A percentile compares a stretch with the other conserved stretches of the same genome.
Conservation (phyloP, 1,140 invertebrate genomes). For the Platyscapa corneri region DNA sequence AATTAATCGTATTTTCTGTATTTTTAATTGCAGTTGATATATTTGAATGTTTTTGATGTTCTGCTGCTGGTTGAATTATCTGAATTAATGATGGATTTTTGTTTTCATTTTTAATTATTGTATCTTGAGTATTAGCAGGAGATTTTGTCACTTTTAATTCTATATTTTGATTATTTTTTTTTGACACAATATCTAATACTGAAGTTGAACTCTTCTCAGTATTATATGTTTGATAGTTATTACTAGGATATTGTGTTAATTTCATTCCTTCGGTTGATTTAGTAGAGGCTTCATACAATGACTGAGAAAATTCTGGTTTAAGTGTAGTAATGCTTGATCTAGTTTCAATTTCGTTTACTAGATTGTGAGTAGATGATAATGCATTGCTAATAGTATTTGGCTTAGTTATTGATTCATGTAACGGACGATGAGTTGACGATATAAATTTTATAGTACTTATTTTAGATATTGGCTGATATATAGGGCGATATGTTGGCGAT, state of each 20-base stretch:
- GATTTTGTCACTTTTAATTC: background rate
- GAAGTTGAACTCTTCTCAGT: background rate
- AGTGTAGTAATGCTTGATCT: background rate
- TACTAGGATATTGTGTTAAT: background rate
- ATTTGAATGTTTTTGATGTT: background rate
- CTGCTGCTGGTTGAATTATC: background rate
- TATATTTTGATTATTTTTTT: background rate
- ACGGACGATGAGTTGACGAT: background rate
- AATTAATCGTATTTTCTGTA: background rate
- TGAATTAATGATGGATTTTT: background rate
- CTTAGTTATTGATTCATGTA: conserved; percentile 21
- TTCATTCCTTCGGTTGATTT: background rate
- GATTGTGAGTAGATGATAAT: background rate
- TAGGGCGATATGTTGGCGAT: background rate
- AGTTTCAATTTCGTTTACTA: background rate
- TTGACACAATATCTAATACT: background rate
- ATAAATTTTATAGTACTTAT: background rate
- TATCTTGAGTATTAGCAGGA: background rate
- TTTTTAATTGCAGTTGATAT: background rate
- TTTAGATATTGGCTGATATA: conserved; percentile 8
- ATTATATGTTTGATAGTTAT: background rate
- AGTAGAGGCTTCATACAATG: background rate
- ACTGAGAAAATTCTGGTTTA: background rate
- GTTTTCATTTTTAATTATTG: background rate
- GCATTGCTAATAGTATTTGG: background rate